These are phyloP conservation scores for Plebejus argus DNA, from an alignment of 2,888 invertebrate species.

Conservation along the genomic window DNA sequence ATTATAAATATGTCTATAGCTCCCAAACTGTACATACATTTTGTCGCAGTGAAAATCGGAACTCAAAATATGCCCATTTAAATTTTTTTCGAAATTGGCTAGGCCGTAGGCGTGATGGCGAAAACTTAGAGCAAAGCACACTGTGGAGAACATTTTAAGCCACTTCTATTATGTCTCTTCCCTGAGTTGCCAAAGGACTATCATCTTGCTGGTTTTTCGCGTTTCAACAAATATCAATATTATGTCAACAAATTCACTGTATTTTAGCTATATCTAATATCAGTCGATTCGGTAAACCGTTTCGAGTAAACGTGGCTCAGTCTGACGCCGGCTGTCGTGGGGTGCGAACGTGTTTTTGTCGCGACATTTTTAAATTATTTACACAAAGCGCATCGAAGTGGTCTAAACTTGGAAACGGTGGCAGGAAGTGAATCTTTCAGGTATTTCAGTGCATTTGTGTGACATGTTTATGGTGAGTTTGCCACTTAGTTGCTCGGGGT, in stretches of 20 bases:
- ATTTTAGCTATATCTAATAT: neutral
- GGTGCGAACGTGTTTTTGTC: slow-evolving; percentile 64
- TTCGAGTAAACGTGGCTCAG: slow-evolving; percentile 48
- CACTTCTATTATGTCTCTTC: no score
- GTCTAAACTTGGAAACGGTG: slow-evolving; percentile 43
- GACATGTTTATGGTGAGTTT: slow-evolving; percentile 64
- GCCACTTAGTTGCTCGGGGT: slow-evolving; percentile 49
- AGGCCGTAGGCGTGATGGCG: no score
- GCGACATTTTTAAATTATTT: slow-evolving; percentile 55
- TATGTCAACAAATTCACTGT: neutral
- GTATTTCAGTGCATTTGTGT: slow-evolving; percentile 50
- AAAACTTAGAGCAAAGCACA: no score
- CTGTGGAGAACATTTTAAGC: no score
- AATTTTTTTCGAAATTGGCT: no score
- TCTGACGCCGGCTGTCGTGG: slow-evolving; percentile 59
- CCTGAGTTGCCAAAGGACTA: no score
- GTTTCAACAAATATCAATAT: neutral
- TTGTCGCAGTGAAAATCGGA: no score
- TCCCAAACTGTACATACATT: no score
- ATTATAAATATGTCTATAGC: no score
- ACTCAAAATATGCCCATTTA: no score
- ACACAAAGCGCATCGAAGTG: slow-evolving; percentile 61
- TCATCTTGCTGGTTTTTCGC: no score
- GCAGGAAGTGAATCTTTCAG: slow-evolving; percentile 57
- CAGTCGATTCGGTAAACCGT: neutral